A percentile compares a stretch with the other conserved stretches of the same genome.
These are phyloP conservation scores for Acleris literana DNA, from an alignment of 2,888 invertebrate species.

Conservation along the genomic window DNA sequence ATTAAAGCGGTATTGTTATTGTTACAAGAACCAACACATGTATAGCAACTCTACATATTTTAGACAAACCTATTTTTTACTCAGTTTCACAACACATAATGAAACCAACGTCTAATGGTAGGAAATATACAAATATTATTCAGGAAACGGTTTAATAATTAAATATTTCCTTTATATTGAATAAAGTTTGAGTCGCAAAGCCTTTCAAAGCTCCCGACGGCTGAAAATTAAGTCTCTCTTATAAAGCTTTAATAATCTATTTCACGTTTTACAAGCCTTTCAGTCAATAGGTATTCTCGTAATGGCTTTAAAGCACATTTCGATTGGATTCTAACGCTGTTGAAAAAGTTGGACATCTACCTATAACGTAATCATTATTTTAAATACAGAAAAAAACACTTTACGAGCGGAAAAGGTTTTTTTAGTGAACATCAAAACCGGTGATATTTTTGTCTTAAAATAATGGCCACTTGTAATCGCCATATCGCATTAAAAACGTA, in stretches of 20 bases:
- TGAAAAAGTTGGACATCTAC: too few species aligned
- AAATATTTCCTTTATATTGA: slow-evolving; percentile 11
- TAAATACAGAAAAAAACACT: slow-evolving; percentile 4
- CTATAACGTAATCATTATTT: too few species aligned
- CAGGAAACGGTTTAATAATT: background rate
- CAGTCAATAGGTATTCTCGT: background rate
- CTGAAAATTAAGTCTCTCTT: slow-evolving; percentile 19
- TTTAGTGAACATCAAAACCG: slow-evolving; percentile 41
- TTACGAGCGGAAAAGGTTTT: slow-evolving; percentile 24
- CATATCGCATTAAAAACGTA: slow-evolving; percentile 67
- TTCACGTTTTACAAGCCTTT: slow-evolving; percentile 18
- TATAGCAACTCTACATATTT: too few species aligned
- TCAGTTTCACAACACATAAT: too few species aligned
- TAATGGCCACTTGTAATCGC: slow-evolving; percentile 72
- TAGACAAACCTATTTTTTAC: too few species aligned
- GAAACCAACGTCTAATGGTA: too few species aligned
- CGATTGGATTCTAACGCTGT: too few species aligned
- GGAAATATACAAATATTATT: background rate
- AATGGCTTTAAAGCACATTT: too few species aligned
- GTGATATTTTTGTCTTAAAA: slow-evolving; percentile 59
- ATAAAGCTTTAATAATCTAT: slow-evolving; percentile 17
- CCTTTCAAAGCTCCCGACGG: slow-evolving; percentile 32
- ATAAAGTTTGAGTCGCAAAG: slow-evolving; percentile 21
- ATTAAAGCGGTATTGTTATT: too few species aligned
- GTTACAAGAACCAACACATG: too few species aligned